Conservation (phyloP, 2,113 vertebrate genomes). For the Apeltes quadracus region DNA sequence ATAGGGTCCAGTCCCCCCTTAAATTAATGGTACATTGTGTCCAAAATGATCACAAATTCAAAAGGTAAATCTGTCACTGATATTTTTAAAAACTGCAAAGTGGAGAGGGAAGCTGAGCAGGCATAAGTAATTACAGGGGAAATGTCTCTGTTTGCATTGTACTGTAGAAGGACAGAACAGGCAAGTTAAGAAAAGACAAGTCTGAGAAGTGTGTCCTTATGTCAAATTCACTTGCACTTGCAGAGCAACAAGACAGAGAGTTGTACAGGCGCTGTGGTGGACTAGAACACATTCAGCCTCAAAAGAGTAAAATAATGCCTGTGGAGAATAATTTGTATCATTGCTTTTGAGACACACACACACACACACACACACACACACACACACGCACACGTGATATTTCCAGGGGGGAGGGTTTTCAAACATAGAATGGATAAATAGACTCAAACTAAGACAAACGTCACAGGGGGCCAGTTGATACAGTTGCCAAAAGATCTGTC, state of each 20-base stretch:
- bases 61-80: neutral
- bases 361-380: neutral
- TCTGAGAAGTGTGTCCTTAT: neutral
- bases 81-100: neutral
- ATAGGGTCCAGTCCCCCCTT: neutral
- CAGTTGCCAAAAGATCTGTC: constrained; percentile 45
- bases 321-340: constrained; percentile 29
- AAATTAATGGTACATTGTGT: neutral
- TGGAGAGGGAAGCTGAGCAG: neutral
- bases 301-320: constrained; percentile 43
- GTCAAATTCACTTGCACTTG: constrained; percentile 20
- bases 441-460: constrained; percentile 42
- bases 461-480: constrained; percentile 38
- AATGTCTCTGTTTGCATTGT: neutral
- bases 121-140: neutral
- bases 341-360: constrained; percentile 21
- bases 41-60: neutral
- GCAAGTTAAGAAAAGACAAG: neutral
- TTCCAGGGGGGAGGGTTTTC: constrained; percentile 19
- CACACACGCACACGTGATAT: neutral
- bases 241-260: constrained; percentile 7
- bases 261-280: neutral
- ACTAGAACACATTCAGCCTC: constrained; percentile 1
- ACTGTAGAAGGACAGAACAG: neutral
- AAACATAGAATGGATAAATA: constrained; percentile 37